Percentiles rank a stretch among this genome's conserved stretches.
phyloP scores from a whole-genome alignment of 2,113 vertebrate genomes.

The Sinocyclocheilus rhinocerous region DNA sequence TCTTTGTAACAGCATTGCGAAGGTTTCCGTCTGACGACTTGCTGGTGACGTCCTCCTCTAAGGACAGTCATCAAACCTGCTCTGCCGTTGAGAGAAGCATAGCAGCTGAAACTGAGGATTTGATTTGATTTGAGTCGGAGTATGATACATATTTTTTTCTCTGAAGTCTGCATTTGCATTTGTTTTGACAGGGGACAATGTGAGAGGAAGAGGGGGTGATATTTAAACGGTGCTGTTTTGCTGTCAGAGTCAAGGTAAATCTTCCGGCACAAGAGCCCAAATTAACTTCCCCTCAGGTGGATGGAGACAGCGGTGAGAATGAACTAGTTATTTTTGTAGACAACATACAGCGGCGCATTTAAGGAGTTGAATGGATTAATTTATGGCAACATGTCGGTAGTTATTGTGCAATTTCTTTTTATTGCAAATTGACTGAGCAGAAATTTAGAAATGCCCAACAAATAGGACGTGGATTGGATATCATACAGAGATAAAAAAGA shows the following conservation, averaged over 20 bases:
- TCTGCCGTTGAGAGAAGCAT: not conserved
- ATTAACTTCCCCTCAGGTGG: slow-evolving; percentile 9
- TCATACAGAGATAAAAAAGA: not conserved
- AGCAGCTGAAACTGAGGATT: slow-evolving; percentile 22
- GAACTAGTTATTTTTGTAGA: slow-evolving; percentile 3
- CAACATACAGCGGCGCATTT: not conserved
- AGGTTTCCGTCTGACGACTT: not conserved
- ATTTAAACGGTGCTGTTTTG: slow-evolving; percentile 33
- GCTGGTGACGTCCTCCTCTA: not conserved
- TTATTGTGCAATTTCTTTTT: not conserved
- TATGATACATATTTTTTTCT: not conserved
- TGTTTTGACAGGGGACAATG: slow-evolving; percentile 18
- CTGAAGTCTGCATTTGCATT: slow-evolving; percentile 20
- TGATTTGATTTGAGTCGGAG: not conserved
- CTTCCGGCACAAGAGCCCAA: slow-evolving; percentile 3
- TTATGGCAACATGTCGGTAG: not conserved
- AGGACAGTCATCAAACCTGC: slow-evolving; percentile 10
- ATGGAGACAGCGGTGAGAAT: not conserved
- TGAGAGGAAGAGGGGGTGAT: slow-evolving; percentile 15
- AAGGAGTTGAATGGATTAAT: not conserved
- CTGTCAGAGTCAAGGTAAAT: slow-evolving; percentile 26
- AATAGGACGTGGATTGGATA: not conserved
- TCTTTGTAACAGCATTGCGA: not conserved
- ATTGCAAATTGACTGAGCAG: not conserved
- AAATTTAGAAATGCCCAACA: not conserved